These are phyloP conservation scores for Shinisaurus crocodilurus DNA, from an alignment of 2,113 vertebrate species.

Conservation along the genomic window DNA sequence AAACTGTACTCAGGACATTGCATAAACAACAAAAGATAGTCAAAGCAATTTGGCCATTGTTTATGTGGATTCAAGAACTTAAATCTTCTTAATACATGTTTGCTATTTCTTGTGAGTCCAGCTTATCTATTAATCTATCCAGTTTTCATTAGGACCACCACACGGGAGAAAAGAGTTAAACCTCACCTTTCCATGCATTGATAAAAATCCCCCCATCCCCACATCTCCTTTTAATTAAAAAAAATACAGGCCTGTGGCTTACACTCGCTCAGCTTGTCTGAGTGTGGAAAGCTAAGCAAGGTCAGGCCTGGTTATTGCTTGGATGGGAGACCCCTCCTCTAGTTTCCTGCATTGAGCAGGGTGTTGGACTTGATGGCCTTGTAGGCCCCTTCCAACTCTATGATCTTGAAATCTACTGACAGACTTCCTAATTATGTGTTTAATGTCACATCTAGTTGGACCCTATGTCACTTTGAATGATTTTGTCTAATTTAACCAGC, in stretches of 20 bases:
- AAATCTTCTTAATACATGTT: background rate
- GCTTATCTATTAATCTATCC: too few relatives aligned
- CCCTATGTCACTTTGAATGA: background rate
- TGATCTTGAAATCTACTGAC: background rate
- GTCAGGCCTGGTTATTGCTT: too few relatives aligned
- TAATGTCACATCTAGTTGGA: background rate
- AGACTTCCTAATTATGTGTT: background rate
- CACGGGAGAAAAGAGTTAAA: background rate
- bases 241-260: too few relatives aligned
- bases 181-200: background rate
- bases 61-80: background rate
- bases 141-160: background rate
- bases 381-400: too few relatives aligned
- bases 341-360: too few relatives aligned
- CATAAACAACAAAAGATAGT: background rate
- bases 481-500: background rate
- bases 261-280: too few relatives aligned
- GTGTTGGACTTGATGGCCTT: too few relatives aligned
- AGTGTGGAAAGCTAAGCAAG: too few relatives aligned
- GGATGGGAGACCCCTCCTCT: too few relatives aligned
- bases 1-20: background rate
- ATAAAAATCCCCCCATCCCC: background rate
- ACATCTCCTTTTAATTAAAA: too few relatives aligned
- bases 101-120: background rate
- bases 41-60: background rate